phyloP scores from a whole-genome alignment of 2,797 vertebrate species.

The Neosalanx taihuensis region DNA sequence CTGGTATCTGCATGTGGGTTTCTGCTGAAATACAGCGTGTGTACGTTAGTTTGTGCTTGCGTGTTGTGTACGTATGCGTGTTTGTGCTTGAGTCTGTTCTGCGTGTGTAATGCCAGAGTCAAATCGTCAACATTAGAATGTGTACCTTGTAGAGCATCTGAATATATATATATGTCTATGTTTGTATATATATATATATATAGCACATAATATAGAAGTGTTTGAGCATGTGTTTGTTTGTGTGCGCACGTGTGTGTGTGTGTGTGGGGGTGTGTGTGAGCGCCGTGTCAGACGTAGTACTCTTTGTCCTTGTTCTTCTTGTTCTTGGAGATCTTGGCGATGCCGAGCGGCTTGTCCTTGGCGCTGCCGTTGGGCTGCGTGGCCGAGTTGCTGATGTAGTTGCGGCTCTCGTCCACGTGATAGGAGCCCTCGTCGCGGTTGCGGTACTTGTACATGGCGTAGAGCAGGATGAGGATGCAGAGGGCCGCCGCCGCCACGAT shows the following conservation, averaged over 20 bases:
- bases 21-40: conserved; percentile 36
- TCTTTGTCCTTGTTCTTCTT: conserved; percentile 99
- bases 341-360: conserved; percentile 96
- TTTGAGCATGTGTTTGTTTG: neutral
- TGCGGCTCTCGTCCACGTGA: conserved; percentile 98
- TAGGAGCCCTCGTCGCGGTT: conserved; percentile 99
- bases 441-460: conserved; percentile 99
- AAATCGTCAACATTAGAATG: conserved; percentile 17
- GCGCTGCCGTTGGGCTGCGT: conserved; percentile 97
- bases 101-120: conserved; percentile 16
- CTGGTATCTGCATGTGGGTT: conserved; percentile 29
- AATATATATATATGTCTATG: neutral
- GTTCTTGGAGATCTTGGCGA: conserved; percentile 97
- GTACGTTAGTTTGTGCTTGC: conserved; percentile 20
- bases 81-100: conserved; percentile 35
- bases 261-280: conserved; percentile 55
- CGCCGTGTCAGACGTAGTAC: conserved; percentile 93
- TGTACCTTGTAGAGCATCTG: conserved; percentile 29
- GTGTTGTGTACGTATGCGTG: conserved; percentile 14
- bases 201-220: neutral
- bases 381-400: conserved; percentile 99
- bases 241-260: conserved; percentile 44
- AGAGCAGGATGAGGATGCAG: conserved; percentile 99
- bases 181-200: conserved; percentile 4
- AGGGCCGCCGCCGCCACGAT: conserved; percentile 95